Evolutionary conservation across 2,797 vertebrate species (phyloP), one percentile per base, ranked within the genome.

Genomic region (Hemibagrus guttatus): DNA sequence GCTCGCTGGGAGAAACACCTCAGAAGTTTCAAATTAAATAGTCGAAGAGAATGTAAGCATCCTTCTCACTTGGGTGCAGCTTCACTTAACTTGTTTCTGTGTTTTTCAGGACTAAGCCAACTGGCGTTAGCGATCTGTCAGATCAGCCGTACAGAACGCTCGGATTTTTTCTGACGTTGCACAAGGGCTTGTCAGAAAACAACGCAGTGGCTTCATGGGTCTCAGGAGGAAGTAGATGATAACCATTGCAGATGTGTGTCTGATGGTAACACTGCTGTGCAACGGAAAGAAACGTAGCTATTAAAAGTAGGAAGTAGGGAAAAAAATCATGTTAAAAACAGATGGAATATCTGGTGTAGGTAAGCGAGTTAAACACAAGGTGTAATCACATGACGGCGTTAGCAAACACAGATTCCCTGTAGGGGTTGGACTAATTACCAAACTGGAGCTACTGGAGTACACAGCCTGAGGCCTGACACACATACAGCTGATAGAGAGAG

Each of bases 401-500:
- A 78, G 80, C 81, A 56, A 66, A 81, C 39, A 71, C 58, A 23
- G 66, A 80, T 19, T 69, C 49, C 85, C 87, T 87, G 78, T 83
- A 83, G 75, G 76, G 88, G 81, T 28, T 69, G 31, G 0, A 19
- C 63, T 88, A 85, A 85, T 88, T 83, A 86, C 88, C 83, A 21
- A 58, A 78, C 83, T 75, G 42, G 6, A 64, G 52, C 21, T 68
- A 58, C 66, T 39, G 35, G 35, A 39, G 0, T 76, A 68, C 52
- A 69, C 64, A 89, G 49, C 52, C 69, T 42, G 81, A 81, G 61
- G 42, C 78, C 17, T 56, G 52, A 79, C 72, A 68, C 75, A 84
- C 76, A 81, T n/a, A 26, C n/a, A 28, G 17, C 49, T 31, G 61
- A 54, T 1, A 88, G 88, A 89, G 86, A 88, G 80, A 87, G 87